Percentiles rank a stretch among this genome's conserved stretches.
phyloP scores from a whole-genome alignment of 2,888 invertebrate species.

The Alentia gelatinosa region DNA sequence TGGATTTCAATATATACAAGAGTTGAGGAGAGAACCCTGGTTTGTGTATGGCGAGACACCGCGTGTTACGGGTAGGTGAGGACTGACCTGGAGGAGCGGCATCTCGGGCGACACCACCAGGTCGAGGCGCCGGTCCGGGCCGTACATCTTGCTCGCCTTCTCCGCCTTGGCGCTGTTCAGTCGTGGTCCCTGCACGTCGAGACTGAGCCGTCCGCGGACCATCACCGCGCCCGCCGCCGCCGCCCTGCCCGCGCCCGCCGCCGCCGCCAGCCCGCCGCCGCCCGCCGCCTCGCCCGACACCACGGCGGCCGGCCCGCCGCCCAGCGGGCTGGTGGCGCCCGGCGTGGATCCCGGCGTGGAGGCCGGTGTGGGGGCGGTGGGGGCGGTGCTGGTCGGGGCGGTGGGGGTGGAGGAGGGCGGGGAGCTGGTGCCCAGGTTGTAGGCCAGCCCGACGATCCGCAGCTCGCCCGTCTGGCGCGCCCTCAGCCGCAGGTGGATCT shows the following conservation, averaged over 20 bases:
- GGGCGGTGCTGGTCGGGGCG: conserved; percentile 28
- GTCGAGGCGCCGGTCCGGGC: conserved; percentile 86
- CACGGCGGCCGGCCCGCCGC: background rate
- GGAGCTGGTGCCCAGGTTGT: conserved; percentile 81
- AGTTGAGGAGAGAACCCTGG: no score
- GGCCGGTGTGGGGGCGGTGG: conserved; percentile 9
- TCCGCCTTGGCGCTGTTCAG: conserved; percentile 83
- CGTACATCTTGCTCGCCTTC: conserved; percentile 82
- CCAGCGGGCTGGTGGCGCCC: background rate
- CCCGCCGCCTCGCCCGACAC: background rate
- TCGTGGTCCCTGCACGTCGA: conserved; percentile 83
- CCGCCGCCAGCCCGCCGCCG: background rate
- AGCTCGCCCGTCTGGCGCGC: conserved; percentile 89
- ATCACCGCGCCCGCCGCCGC: conserved; percentile 60
- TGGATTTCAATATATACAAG: no score
- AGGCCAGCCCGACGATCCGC: conserved; percentile 88
- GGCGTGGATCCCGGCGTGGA: background rate
- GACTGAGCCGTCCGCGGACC: conserved; percentile 79
- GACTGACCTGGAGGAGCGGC: conserved; percentile 89
- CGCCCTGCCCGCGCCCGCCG: background rate
- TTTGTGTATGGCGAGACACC: no score
- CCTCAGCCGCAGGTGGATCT: conserved; percentile 87
- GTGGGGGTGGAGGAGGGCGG: conserved; percentile 9
- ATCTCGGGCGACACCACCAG: conserved; percentile 89
- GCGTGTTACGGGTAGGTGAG: no score